phyloP scores from a whole-genome alignment of 2,113 vertebrate genomes.

The Sminthopsis crassicaudata region DNA sequence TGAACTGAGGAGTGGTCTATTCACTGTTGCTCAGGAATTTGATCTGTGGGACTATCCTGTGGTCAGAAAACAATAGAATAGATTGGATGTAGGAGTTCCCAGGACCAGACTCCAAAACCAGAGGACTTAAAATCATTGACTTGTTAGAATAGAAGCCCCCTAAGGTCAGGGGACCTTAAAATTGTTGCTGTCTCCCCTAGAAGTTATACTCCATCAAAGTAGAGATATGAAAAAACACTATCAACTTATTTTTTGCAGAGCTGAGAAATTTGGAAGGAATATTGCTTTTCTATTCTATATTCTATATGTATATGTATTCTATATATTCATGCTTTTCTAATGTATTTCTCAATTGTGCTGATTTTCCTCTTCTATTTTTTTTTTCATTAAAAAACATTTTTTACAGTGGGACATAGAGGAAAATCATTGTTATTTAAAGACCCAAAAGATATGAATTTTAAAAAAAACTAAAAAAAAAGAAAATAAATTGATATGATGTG shows the following conservation, averaged over 20 bases:
- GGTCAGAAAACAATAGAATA: no score
- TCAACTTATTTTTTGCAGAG: background rate
- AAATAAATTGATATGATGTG: background rate
- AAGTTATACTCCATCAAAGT: background rate
- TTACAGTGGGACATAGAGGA: background rate
- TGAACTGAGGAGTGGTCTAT: no score
- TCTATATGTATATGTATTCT: background rate
- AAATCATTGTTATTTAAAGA: background rate
- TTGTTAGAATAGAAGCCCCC: no score
- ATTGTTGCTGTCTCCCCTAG: no score
- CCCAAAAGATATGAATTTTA: background rate
- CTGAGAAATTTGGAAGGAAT: background rate
- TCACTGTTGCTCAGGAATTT: no score
- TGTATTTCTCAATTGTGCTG: background rate
- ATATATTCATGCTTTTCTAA: background rate
- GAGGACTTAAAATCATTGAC: no score
- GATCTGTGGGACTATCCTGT: no score
- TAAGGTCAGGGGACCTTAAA: no score
- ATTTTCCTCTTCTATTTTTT: background rate
- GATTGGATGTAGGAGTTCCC: no score
- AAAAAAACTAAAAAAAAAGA: background rate
- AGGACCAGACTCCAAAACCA: no score
- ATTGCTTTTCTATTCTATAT: no score
- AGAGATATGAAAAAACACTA: background rate
- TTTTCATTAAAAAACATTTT: background rate